Evolutionary conservation across 2,113 vertebrate genomes (phyloP), one percentile per base, ranked within the genome.

Genomic region (Calypte anna): DNA sequence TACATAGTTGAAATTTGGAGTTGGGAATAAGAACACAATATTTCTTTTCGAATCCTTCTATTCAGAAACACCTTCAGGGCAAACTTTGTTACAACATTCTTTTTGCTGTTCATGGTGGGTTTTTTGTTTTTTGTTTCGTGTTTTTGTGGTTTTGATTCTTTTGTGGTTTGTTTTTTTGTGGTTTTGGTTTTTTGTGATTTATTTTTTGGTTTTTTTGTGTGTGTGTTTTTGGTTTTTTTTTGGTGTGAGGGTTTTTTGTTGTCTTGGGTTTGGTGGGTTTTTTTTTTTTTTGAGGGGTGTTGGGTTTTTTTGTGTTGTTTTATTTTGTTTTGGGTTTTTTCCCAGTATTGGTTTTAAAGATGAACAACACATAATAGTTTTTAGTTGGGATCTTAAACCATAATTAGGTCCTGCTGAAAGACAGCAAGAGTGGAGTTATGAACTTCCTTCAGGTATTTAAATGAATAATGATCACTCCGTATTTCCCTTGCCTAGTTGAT

Each of bases 401-500:
- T 51, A 68, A 22, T 59, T 63, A 44, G 10, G 4, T 76, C 24
- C 50, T 54, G 3, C 44, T 89, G 24, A 72, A 82, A 82, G 79
- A 74, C 53, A 88, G 19, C 11, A 44, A 54, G 23, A 78, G 14
- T 50, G 14, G 36, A 84, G 66, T 63, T 33, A 55, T 76, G 55
- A 81, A 88, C 16, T 90, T 89, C n/a, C 36, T 54, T 84, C 58
- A 91, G 73, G 54, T 90, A 89, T 81, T 88, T 77, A 43, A 75
- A 50, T 72, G 77, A 86, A 67, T 89, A 91, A 93, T 62, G 86
- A 90, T 63, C 66, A 64, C 23, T 91, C 76, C 6, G 3, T 84
- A 83, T 94, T 96, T 92, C 83, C 68, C 44, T 75, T 88, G 69
- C 54, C 30, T 88, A 61, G 31, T 21, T 96, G 94, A 94, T 94